Percentiles rank a stretch among this genome's conserved stretches.
These are phyloP conservation scores for Electrona antarctica DNA, from an alignment of 2,113 vertebrate species.

Conservation along the genomic window DNA sequence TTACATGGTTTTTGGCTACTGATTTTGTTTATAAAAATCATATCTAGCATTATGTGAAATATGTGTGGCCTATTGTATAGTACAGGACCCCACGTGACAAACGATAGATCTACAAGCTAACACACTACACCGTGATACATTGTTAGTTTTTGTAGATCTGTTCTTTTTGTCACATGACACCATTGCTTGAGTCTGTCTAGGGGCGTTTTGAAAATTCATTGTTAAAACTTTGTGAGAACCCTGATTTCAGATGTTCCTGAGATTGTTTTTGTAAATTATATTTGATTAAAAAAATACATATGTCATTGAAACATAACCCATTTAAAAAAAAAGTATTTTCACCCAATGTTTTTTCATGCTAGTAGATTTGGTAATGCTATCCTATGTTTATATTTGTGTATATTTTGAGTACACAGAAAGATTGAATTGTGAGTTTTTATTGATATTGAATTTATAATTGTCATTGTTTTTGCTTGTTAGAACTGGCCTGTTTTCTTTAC, in stretches of 20 bases:
- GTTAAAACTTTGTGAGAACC: no score
- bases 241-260: conserved; percentile 15
- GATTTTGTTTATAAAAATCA: no score
- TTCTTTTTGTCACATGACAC: no score
- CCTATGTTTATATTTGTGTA: conserved; percentile 76
- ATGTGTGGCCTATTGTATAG: no score
- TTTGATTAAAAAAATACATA: conserved; percentile 60
- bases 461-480: conserved; percentile 33
- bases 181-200: no score
- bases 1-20: conserved; percentile 25
- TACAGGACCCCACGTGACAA: no score
- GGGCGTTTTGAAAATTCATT: no score
- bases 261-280: conserved; percentile 56
- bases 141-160: no score
- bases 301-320: conserved; percentile 55
- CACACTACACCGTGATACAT: no score
- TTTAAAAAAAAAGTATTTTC: conserved; percentile 43
- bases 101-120: no score
- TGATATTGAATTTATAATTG: conserved; percentile 65
- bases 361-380: conserved; percentile 58
- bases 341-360: conserved; percentile 54
- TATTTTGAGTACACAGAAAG: conserved; percentile 72
- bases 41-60: no score
- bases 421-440: conserved; percentile 69
- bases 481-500: conserved; percentile 37